Evolutionary conservation across 53 echinoderm and acorn worm genomes (phyloP).

Genomic region (Crossaster papposus): DNA sequence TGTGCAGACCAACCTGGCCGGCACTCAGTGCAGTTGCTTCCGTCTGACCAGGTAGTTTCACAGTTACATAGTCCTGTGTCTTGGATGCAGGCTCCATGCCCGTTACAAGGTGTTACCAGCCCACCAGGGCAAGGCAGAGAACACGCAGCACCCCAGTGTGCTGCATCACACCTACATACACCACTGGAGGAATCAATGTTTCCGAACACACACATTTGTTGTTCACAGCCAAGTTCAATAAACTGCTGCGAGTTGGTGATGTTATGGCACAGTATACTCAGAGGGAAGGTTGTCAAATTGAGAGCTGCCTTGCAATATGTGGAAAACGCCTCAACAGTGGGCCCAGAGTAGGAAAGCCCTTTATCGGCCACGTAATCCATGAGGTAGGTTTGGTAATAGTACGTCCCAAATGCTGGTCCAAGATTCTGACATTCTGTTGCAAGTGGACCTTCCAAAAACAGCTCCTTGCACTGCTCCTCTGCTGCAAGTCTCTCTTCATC

Average conservation of each 20-base stretch:
- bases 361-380: constrained; percentile 64
- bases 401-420: constrained; percentile 64
- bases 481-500: constrained; percentile 59
- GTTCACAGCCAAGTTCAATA: constrained; percentile 74
- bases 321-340: constrained; percentile 64
- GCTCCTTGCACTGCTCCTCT: constrained; percentile 58
- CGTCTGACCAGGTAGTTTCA: constrained; percentile 75
- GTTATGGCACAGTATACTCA: constrained; percentile 62
- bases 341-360: constrained; percentile 26
- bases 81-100: constrained; percentile 70
- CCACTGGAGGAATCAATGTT: constrained; percentile 54
- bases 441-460: constrained; percentile 66
- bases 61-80: constrained; percentile 79
- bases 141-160: constrained; percentile 80
- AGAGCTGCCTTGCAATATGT: constrained; percentile 73
- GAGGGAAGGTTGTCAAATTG: constrained; percentile 53
- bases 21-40: constrained; percentile 81
- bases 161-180: constrained; percentile 71
- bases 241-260: constrained; percentile 65
- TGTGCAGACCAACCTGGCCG: constrained; percentile 77
- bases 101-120: constrained; percentile 75
- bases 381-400: constrained; percentile 78
- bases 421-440: constrained; percentile 64
- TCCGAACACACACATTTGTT: constrained; percentile 72
- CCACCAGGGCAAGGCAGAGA: constrained; percentile 76